A percentile compares a stretch with the other conserved stretches of the same genome.
phyloP scores from a whole-genome alignment of 53 echinoderm and acorn worm species.

The Temnopleurus reevesii region DNA sequence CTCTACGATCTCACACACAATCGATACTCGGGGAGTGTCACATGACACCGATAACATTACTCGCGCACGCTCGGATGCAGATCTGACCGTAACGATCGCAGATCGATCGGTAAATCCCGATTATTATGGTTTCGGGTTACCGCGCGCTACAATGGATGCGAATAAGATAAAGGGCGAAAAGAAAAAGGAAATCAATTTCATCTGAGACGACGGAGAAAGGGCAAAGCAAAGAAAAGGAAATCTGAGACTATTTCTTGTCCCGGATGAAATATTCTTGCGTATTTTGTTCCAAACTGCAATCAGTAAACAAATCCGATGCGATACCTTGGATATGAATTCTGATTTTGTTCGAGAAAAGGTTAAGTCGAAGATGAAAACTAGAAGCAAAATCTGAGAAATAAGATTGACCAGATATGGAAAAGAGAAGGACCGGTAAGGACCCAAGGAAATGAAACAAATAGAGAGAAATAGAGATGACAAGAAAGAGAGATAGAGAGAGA shows the following conservation, averaged over 20 bases:
- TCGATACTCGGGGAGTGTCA: conserved; percentile 21
- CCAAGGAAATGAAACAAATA: not conserved
- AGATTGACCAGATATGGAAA: not conserved
- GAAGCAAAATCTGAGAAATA: not conserved
- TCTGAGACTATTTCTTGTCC: not conserved
- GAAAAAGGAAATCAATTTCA: conserved; percentile 18
- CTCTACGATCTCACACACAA: not conserved
- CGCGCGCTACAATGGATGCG: not conserved
- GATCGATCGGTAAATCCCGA: conserved; percentile 31
- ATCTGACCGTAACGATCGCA: conserved; percentile 22
- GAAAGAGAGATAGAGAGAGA: too few relatives aligned
- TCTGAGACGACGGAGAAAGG: not conserved
- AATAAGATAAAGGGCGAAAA: not conserved
- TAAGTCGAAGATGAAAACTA: not conserved
- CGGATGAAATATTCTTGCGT: conserved; percentile 12
- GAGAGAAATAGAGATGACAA: not conserved
- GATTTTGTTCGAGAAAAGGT: not conserved
- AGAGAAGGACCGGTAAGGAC: not conserved
- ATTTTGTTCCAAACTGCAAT: conserved; percentile 37
- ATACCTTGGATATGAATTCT: not conserved
- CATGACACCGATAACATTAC: conserved; percentile 32
- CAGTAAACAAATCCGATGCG: conserved; percentile 10
- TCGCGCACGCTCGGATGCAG: conserved; percentile 18
- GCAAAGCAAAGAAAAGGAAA: not conserved
- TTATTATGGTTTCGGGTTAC: conserved; percentile 35